A percentile compares a stretch with the other conserved stretches of the same genome.
These are phyloP conservation scores for Lepidurus apus DNA, from an alignment of 1,140 invertebrate species.

Conservation along the genomic window DNA sequence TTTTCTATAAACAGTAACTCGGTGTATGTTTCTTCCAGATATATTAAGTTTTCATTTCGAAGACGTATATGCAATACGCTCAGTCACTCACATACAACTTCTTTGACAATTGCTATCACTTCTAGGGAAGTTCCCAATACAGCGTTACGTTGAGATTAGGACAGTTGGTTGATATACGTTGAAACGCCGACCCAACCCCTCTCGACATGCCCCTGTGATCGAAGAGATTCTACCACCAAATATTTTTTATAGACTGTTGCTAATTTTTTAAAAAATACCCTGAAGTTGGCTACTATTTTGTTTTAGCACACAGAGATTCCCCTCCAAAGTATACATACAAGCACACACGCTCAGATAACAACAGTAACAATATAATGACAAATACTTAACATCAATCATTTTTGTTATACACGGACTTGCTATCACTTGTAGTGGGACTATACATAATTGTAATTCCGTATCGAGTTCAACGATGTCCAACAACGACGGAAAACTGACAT, in stretches of 20 bases:
- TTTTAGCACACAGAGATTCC: conserved; percentile 10
- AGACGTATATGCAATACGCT: not conserved
- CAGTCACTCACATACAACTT: not conserved
- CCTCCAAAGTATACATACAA: not conserved
- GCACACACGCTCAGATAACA: not conserved
- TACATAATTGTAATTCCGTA: not conserved
- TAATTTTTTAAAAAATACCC: not conserved
- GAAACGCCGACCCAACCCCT: too few species aligned
- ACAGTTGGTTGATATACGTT: not conserved
- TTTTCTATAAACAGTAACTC: not conserved
- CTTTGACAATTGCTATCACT: not conserved
- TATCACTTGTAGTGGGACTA: too few species aligned
- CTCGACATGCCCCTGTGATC: not conserved
- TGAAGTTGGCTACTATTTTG: conserved; percentile 11
- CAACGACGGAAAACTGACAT: not conserved
- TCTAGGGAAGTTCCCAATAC: not conserved
- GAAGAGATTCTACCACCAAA: conserved; percentile 2
- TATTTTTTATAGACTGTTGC: not conserved
- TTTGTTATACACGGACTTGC: too few species aligned
- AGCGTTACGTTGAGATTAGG: not conserved
- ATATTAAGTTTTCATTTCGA: not conserved
- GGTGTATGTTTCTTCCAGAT: not conserved
- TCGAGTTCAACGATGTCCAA: not conserved
- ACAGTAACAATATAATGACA: too few species aligned
- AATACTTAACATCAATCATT: too few species aligned